Conservation (phyloP, 2,113 vertebrate genomes). For the Leucosticte australis region DNA sequence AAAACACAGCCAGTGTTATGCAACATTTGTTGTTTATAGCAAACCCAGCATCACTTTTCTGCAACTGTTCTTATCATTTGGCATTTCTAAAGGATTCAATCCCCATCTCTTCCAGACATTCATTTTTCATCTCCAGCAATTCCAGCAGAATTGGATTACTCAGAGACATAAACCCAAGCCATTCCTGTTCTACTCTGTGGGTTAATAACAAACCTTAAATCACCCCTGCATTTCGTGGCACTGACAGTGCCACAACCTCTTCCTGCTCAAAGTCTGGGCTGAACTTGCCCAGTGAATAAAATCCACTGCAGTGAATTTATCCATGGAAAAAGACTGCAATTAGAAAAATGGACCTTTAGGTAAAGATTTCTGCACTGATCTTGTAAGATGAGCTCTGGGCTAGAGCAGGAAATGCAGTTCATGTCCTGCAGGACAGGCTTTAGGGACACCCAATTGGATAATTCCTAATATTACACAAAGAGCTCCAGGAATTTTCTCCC, state of each 20-base stretch:
- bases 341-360: not conserved
- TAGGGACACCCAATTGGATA: not conserved
- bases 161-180: not conserved
- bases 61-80: not conserved
- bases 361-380: not conserved
- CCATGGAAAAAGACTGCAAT: not conserved
- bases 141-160: not conserved
- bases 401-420: not conserved
- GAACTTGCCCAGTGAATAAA: not conserved
- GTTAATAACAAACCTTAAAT: not conserved
- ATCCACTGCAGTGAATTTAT: not conserved
- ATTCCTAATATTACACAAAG: not conserved
- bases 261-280: not conserved
- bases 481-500: not conserved
- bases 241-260: not conserved
- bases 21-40: not conserved
- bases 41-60: not conserved
- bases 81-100: not conserved
- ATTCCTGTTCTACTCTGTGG: not conserved
- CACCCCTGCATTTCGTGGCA: not conserved
- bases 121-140: not conserved
- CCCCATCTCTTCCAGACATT: not conserved
- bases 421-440: not conserved
- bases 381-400: not conserved
- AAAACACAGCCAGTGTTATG: not conserved